Base-by-base conservation (phyloP, 1,140 invertebrate genomes). In the Orussus abietinus region DNA sequence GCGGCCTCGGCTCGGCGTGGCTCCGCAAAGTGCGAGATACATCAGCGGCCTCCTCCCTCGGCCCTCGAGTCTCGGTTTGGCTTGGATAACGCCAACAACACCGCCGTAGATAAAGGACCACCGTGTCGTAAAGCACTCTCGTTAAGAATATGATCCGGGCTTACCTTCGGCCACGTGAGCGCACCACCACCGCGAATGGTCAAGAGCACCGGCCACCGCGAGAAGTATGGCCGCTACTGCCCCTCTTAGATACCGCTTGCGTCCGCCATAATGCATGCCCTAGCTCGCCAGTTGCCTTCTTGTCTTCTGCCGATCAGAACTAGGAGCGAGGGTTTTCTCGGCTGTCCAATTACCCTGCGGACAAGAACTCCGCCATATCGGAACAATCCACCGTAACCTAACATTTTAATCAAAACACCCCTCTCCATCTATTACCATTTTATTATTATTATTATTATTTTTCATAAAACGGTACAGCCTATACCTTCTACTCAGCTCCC, bases 61-160 rank as follows among this genome's bases (percentile, higher is more conserved):
- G 54, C 51, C 38, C 56, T 45, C 50, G 45, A 22, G 30, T 32
- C 30, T 45, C 45, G 38, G 57, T 54, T 47, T 46, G 51, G 49
- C 51, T 62, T 58, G 59, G 65, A 69, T 68, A 68, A 66, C 64
- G 58, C 57, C 62, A 69, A 62, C 64, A 66, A 62, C 66, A 59
- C 53, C 53, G 58, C 52, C 58, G 50, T 68, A 69, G 68, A 69
- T 71, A 72, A 72, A 72, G 54, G 55, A 43, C 40, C 52, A 59
- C 57, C 51, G 51, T 44, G 45, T 61, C 66, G 57, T 71, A 72
- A 71, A 72, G 56, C 59, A 67, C 59, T 68, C 69, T 72, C 64
- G 67, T 69, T 70, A 72, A 72, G 65, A 69, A 72, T 72, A 68
- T 69, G 67, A 72, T 69, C 64, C 64, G 65, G 59, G 55, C 58